These are phyloP conservation scores for Bucorvus abyssinicus DNA, from an alignment of 2,797 vertebrate genomes.

Conservation along the genomic window DNA sequence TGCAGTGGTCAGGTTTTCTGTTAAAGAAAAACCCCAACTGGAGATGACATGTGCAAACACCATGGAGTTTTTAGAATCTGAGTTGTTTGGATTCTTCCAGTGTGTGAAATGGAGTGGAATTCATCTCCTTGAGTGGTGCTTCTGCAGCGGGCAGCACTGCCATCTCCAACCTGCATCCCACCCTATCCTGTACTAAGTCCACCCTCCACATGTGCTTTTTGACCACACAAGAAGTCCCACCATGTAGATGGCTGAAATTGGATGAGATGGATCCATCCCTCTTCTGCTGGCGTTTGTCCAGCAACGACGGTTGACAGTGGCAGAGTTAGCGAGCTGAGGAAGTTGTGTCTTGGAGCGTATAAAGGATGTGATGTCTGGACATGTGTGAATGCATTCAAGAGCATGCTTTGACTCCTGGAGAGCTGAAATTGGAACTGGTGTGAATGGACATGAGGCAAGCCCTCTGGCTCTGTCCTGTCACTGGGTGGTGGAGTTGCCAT, in stretches of 20 bases:
- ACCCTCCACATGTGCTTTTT: rapidly evolving
- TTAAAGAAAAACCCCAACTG: background rate
- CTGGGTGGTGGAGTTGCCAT: background rate
- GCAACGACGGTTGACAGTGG: background rate
- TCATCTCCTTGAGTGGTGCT: background rate
- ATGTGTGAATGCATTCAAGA: background rate
- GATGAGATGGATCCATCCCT: background rate
- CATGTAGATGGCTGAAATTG: background rate
- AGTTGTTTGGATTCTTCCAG: background rate
- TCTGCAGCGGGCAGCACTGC: background rate
- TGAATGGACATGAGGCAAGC: background rate
- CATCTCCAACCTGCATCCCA: background rate
- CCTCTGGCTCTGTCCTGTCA: background rate
- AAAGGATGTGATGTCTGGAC: background rate
- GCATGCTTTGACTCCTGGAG: background rate
- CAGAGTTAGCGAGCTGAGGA: background rate
- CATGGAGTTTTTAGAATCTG: background rate
- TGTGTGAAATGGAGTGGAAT: background rate
- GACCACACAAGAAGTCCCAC: background rate
- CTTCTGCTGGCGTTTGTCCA: background rate
- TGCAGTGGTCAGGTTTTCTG: background rate
- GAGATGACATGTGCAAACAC: background rate
- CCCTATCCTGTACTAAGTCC: background rate
- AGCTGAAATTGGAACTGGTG: background rate
- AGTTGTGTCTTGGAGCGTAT: background rate